phyloP scores from a whole-genome alignment of 2,113 vertebrate species.

The Dasypus novemcinctus region DNA sequence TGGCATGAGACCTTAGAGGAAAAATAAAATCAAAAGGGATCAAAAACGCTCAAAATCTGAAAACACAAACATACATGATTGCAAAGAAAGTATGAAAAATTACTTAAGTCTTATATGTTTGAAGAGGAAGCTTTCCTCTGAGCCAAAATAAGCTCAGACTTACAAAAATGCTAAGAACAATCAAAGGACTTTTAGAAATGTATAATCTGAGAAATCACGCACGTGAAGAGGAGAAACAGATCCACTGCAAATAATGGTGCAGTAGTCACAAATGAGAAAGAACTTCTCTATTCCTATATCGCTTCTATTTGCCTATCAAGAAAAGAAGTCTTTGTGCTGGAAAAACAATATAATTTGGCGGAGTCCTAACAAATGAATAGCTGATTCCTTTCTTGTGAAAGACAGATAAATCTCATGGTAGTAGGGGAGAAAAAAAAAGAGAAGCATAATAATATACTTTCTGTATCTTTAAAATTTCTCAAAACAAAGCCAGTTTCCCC shows the following conservation, averaged over 20 bases:
- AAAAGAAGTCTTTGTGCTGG: background rate
- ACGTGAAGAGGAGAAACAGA: background rate
- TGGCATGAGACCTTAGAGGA: too few relatives aligned
- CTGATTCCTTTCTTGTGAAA: background rate
- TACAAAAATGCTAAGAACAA: too few relatives aligned
- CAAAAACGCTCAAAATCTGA: too few relatives aligned
- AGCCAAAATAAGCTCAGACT: too few relatives aligned
- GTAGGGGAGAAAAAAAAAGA: background rate
- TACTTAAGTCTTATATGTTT: too few relatives aligned
- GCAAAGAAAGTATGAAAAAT: too few relatives aligned
- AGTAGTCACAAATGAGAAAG: background rate
- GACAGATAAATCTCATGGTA: background rate
- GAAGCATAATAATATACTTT: background rate
- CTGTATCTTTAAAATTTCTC: slow-evolving; percentile 21
- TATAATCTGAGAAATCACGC: too few relatives aligned
- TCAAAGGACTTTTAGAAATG: too few relatives aligned
- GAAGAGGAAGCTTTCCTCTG: too few relatives aligned
- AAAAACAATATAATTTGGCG: background rate
- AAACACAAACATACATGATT: too few relatives aligned
- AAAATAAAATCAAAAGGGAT: too few relatives aligned
- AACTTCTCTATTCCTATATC: background rate
- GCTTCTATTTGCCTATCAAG: background rate
- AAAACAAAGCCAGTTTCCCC: background rate
- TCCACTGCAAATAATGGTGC: background rate
- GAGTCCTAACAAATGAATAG: background rate